These are phyloP conservation scores for Desmodus rotundus DNA, from an alignment of 2,113 vertebrate species.

Conservation along the genomic window DNA sequence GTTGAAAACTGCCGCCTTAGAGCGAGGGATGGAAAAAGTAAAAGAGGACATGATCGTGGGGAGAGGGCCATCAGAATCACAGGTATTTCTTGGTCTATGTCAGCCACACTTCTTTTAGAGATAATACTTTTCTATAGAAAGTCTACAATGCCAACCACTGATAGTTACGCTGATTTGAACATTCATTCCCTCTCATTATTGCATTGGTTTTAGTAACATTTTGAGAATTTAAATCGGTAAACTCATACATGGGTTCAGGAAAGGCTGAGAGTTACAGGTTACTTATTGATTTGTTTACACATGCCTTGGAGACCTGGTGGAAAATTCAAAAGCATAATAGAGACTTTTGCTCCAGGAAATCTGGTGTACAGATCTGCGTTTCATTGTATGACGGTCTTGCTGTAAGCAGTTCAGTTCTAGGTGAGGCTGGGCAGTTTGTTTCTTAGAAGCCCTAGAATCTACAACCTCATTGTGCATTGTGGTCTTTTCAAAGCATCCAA, in stretches of 20 bases:
- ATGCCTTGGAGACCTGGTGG: background rate
- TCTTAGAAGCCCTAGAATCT: background rate
- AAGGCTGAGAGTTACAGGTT: background rate
- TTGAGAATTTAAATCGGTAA: background rate
- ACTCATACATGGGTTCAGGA: background rate
- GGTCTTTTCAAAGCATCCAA: conserved; percentile 15
- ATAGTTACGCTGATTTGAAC: background rate
- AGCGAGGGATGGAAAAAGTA: background rate
- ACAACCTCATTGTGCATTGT: background rate
- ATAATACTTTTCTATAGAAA: background rate
- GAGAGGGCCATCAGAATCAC: background rate
- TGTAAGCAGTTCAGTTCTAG: background rate
- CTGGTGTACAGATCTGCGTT: background rate
- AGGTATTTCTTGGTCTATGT: background rate
- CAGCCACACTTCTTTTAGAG: background rate
- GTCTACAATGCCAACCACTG: background rate
- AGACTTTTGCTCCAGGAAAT: background rate
- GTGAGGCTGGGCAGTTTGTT: background rate
- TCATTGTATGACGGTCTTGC: background rate
- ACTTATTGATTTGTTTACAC: background rate
- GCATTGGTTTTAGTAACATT: background rate
- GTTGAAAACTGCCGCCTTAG: background rate
- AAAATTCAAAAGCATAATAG: background rate
- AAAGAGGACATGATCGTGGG: background rate
- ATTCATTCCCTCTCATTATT: background rate